Base-by-base conservation (phyloP, 2,888 invertebrate species). In the Quadriops clusia region DNA sequence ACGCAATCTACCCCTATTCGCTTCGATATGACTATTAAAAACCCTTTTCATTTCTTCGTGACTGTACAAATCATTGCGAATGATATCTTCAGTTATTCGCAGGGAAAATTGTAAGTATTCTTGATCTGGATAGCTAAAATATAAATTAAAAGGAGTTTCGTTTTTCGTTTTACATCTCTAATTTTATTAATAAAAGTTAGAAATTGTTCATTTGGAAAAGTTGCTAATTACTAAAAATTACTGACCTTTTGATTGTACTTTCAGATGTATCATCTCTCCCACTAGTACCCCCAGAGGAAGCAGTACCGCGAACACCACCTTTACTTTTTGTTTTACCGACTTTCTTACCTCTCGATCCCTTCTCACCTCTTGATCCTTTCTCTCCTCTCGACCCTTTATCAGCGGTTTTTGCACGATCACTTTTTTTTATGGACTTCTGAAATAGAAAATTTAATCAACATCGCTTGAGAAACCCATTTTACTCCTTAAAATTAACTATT, bases 71-170 rank as follows among this genome's bases (percentile, higher is more conserved):
- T 66, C 65, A 45, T 64, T 62, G 17, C 56, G 48, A 24, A 72
- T 62, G 35, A 72, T 68, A 41, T 72, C 72, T 44, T 66, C 65
- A 0, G 72, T 72, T 18, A 73, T 67, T 32, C 54, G 42, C 10
- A 61, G 37, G 6, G 56, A 43, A 47, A 61, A 61, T 33, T 54
- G 51, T 20, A 57, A 34, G 36, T 60, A 61, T 33, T 59, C 58
- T 23, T 57, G 54, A 25, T 60, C 54, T 13, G 38, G 28, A 10
- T 38, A 25, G 10, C 46, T 46, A 17, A 14, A 39, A 41, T 22
- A 11, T 8, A 31, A 31, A 30, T 31, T 11, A 12, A 12, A 25
- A 9, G 5, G 21, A 15, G 13, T n/a, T 15, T 10, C 12, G 12
- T 3, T 3, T 11, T 10, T 4, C n/a, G 24, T 3, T 10, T 7